These are phyloP conservation scores for Rhodeus uyekii DNA, from an alignment of 2,797 vertebrate species.

Conservation along the genomic window DNA sequence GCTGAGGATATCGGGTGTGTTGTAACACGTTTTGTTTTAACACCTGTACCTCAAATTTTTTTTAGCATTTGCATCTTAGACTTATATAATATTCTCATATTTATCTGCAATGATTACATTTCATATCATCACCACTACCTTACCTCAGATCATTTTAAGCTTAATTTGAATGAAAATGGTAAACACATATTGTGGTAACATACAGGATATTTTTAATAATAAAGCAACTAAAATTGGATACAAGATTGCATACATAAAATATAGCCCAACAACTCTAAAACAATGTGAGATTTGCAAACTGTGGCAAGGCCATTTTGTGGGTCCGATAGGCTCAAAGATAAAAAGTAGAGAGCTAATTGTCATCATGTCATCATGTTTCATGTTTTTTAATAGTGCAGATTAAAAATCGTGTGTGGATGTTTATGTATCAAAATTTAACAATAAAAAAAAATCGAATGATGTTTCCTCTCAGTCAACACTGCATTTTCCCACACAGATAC, in stretches of 20 bases:
- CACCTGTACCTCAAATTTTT: neutral
- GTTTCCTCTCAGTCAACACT: neutral
- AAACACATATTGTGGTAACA: neutral
- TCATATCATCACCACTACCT: neutral
- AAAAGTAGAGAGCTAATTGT: neutral
- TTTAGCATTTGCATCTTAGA: neutral
- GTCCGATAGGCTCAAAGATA: neutral
- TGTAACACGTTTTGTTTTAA: neutral
- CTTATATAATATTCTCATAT: neutral
- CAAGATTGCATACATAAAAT: neutral
- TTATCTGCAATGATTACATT: neutral
- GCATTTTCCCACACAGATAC: neutral
- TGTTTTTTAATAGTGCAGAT: too few species aligned
- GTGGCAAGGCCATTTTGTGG: neutral
- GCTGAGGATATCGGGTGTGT: neutral
- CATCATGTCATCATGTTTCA: too few species aligned
- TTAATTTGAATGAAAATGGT: neutral
- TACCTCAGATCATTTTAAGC: neutral
- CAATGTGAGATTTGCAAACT: neutral
- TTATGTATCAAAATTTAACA: neutral
- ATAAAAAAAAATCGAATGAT: neutral
- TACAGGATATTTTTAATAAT: neutral
- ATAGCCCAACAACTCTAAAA: neutral
- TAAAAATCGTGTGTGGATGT: neutral
- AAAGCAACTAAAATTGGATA: neutral